These are phyloP conservation scores for Carcinoscorpius rotundicauda DNA, from an alignment of 1,140 invertebrate genomes.

Conservation along the genomic window DNA sequence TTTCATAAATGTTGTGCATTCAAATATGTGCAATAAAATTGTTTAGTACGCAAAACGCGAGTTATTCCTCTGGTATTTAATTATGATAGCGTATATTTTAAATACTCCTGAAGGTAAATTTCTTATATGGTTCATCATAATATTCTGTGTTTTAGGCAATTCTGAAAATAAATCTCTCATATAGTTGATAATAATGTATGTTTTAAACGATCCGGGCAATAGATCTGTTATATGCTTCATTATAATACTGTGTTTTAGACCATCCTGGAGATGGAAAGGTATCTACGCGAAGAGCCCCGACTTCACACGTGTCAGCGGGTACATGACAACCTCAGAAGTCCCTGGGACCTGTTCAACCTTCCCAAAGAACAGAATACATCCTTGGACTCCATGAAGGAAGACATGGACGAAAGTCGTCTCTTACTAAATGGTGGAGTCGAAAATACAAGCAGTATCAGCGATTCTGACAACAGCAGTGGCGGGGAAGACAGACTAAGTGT, in stretches of 20 bases:
- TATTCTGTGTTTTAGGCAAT: too few relatives aligned
- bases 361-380: slow-evolving; percentile 21
- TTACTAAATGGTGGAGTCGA: background rate
- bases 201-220: too few relatives aligned
- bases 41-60: too few relatives aligned
- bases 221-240: too few relatives aligned
- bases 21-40: too few relatives aligned
- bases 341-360: slow-evolving; percentile 44
- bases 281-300: slow-evolving; percentile 73
- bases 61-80: too few relatives aligned
- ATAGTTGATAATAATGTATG: too few relatives aligned
- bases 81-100: too few relatives aligned
- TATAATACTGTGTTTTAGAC: slow-evolving; percentile 52
- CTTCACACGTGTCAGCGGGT: slow-evolving; percentile 29
- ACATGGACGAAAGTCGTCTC: background rate
- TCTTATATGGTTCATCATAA: too few relatives aligned
- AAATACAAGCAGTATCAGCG: background rate
- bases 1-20: too few relatives aligned
- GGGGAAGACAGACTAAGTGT: slow-evolving; percentile 40
- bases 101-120: too few relatives aligned
- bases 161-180: too few relatives aligned
- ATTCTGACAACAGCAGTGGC: slow-evolving; percentile 33
- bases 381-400: background rate
- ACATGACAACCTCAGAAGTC: slow-evolving; percentile 24
- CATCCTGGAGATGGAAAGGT: slow-evolving; percentile 94